phyloP scores from a whole-genome alignment of 2,888 invertebrate genomes.

The Lasius platythorax region DNA sequence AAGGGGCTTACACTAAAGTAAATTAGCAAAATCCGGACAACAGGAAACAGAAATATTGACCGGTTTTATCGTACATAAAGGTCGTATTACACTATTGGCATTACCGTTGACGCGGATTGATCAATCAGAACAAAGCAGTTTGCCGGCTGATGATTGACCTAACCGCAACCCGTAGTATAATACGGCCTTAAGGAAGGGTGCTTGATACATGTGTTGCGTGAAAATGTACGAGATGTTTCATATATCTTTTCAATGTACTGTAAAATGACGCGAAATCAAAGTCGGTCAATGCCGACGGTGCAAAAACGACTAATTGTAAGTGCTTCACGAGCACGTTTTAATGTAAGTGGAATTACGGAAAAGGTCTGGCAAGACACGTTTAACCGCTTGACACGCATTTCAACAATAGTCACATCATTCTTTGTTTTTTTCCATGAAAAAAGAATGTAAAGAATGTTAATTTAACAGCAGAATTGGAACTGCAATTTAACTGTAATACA shows the following conservation, averaged over 20 bases:
- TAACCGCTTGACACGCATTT: not conserved
- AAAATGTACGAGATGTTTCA: not conserved
- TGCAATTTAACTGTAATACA: no score
- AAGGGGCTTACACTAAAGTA: no score
- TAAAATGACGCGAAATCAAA: not conserved
- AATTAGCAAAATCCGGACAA: not conserved
- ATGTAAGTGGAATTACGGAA: not conserved
- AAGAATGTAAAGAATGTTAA: not conserved
- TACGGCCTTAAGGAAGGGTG: not conserved
- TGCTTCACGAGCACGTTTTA: not conserved
- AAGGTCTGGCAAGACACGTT: not conserved
- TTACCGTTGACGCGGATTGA: no score
- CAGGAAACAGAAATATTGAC: not conserved
- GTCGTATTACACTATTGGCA: no score
- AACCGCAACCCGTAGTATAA: no score
- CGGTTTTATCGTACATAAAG: not conserved
- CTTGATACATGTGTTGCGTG: slow-evolving; percentile 27
- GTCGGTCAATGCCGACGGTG: not conserved
- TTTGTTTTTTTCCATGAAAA: no score
- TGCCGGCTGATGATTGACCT: no score
- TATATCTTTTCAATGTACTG: not conserved
- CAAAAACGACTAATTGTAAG: not conserved
- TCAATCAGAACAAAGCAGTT: no score
- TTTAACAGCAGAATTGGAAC: no score
- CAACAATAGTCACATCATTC: not conserved